A percentile compares a stretch with the other conserved stretches of the same genome.
Evolutionary conservation across 2,113 vertebrate species (phyloP).

Genomic region (Microcebus ravelobensis): DNA sequence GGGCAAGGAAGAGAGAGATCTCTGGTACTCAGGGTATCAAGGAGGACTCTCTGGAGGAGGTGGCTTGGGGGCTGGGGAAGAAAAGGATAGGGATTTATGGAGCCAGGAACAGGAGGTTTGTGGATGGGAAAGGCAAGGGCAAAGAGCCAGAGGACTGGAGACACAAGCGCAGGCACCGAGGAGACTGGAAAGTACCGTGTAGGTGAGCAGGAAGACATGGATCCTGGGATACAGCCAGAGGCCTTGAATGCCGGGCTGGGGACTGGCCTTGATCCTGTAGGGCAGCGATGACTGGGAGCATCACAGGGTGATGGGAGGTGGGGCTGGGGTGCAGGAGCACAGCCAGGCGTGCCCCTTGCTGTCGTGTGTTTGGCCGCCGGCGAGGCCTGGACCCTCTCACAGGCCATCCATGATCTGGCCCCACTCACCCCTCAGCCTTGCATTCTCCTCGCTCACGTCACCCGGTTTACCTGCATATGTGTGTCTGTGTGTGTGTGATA

Average conservation of each 20-base stretch:
- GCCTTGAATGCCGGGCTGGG: neutral
- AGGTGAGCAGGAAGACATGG: neutral
- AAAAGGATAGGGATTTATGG: neutral
- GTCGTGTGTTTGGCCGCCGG: neutral
- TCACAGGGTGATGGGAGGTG: neutral
- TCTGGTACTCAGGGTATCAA: neutral
- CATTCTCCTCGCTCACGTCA: neutral
- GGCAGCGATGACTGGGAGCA: neutral
- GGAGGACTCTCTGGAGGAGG: neutral
- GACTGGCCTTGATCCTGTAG: neutral
- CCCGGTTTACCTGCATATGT: neutral
- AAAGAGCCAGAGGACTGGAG: neutral
- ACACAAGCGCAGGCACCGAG: neutral
- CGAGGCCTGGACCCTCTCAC: neutral
- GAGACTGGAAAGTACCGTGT: neutral
- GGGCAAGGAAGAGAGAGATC: neutral
- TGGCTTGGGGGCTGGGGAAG: neutral
- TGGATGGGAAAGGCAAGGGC: neutral
- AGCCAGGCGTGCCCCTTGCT: neutral
- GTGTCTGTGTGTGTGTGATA: fast-evolving
- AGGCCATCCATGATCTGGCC: neutral
- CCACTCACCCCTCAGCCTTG: neutral
- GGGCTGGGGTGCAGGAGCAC: neutral
- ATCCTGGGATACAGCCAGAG: neutral
- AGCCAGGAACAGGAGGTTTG: no score